phyloP scores from a whole-genome alignment of 2,113 vertebrate genomes.

The human (Homo sapiens) region DNA sequence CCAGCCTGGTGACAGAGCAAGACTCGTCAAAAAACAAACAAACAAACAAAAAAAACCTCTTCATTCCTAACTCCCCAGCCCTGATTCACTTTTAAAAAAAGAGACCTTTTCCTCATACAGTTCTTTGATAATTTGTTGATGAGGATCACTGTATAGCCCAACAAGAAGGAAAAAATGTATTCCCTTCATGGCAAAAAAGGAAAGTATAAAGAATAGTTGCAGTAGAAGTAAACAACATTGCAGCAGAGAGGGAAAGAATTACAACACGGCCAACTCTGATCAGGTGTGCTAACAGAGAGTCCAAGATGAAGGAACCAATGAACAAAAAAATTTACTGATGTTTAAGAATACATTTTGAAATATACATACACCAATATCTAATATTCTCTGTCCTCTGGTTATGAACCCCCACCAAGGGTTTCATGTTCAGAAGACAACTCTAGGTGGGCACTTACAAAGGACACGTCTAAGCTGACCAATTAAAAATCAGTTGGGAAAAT shows the following conservation, averaged over 20 bases:
- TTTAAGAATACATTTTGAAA: conserved; percentile 39
- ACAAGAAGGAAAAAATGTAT: background rate
- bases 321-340: background rate
- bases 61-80: background rate
- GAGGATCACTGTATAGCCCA: background rate
- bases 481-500: background rate
- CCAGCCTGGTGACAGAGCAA: too few species aligned
- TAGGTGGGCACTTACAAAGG: background rate
- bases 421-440: background rate
- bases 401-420: background rate
- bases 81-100: conserved; percentile 36
- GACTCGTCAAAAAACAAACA: too few species aligned
- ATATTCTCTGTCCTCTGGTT: background rate
- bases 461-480: background rate
- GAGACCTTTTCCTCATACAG: background rate
- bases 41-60: background rate
- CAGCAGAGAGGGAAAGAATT: background rate
- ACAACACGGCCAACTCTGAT: background rate
- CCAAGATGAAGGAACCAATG: background rate
- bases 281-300: background rate
- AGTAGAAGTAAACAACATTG: background rate
- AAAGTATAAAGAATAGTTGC: background rate
- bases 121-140: conserved; percentile 22
- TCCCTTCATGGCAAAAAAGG: background rate
- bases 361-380: background rate